Evolutionary conservation across 2,113 vertebrate genomes (phyloP).

Genomic region (Heloderma charlesbogerti): DNA sequence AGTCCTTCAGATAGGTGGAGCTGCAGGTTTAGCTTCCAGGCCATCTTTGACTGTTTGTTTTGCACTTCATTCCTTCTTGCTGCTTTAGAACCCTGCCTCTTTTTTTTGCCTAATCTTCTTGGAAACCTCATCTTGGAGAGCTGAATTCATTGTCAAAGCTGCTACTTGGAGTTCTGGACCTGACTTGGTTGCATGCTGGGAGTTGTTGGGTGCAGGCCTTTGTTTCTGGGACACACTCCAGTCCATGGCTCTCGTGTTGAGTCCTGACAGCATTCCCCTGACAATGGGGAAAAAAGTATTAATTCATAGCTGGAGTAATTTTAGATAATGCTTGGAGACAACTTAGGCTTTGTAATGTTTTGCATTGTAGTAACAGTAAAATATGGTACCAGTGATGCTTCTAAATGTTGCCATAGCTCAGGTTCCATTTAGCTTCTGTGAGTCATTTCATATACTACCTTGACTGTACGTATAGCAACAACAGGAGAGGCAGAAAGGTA

Average conservation of each 20-base stretch:
- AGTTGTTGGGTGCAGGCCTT: not conserved
- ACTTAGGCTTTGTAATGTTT: conserved; percentile 37
- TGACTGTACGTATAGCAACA: conserved; percentile 40
- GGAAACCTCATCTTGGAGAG: not conserved
- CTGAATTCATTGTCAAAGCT: not conserved
- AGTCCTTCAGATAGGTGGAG: not conserved
- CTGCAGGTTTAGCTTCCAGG: not conserved
- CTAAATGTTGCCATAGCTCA: conserved; percentile 39
- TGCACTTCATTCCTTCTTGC: not conserved
- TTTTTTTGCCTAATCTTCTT: not conserved
- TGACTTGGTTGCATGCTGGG: not conserved
- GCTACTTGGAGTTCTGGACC: not conserved
- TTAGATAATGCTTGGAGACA: not conserved
- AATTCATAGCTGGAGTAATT: not conserved
- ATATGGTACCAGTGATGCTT: conserved; percentile 37
- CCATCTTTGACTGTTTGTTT: not conserved
- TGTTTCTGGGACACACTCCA: not conserved
- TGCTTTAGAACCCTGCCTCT: not conserved
- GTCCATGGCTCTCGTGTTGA: not conserved
- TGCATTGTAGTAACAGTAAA: conserved; percentile 29
- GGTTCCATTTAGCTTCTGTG: conserved; percentile 49
- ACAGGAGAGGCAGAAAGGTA: conserved; percentile 36
- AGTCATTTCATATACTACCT: conserved; percentile 20
- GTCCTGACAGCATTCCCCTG: not conserved
- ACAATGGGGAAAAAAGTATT: not conserved